A percentile compares a stretch with the other conserved stretches of the same genome.
phyloP scores from a whole-genome alignment of 1,140 invertebrate species.

The Camponotus pennsylvanicus region DNA sequence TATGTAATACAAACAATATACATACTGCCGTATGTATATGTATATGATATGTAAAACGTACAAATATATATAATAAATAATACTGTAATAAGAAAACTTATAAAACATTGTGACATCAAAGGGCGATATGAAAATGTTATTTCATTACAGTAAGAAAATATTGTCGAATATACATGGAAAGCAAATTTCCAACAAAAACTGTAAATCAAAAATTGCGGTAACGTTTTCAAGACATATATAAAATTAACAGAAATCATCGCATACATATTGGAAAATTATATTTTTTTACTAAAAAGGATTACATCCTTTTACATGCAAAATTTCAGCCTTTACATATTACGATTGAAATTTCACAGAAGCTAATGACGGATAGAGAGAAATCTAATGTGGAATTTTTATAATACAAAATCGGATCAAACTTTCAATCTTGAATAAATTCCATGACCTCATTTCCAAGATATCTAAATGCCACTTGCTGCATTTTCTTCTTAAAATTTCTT shows the following conservation, averaged over 20 bases:
- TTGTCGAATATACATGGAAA: not conserved
- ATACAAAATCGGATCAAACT: conserved; percentile 26
- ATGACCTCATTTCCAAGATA: not conserved
- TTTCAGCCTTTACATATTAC: not conserved
- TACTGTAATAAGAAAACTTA: not conserved
- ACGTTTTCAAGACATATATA: not conserved
- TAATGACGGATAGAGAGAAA: not conserved
- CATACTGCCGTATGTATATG: no score
- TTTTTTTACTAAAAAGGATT: not conserved
- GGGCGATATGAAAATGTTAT: not conserved
- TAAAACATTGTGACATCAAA: not conserved
- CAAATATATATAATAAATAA: not conserved
- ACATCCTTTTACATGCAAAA: not conserved
- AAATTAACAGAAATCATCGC: not conserved
- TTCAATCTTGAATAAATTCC: not conserved
- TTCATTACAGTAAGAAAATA: conserved; percentile 1
- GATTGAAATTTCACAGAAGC: not conserved
- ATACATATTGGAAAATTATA: not conserved
- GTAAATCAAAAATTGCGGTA: not conserved
- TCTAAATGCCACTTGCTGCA: not conserved
- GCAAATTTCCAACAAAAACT: not conserved
- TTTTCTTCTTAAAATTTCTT: conserved; percentile 4
- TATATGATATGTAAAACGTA: not conserved
- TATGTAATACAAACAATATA: not conserved
- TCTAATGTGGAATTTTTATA: conserved; percentile 14